A percentile compares a stretch with the other conserved stretches of the same genome.
These are phyloP conservation scores for Hymenochirus boettgeri DNA, from an alignment of 2,113 vertebrate species.

Conservation along the genomic window DNA sequence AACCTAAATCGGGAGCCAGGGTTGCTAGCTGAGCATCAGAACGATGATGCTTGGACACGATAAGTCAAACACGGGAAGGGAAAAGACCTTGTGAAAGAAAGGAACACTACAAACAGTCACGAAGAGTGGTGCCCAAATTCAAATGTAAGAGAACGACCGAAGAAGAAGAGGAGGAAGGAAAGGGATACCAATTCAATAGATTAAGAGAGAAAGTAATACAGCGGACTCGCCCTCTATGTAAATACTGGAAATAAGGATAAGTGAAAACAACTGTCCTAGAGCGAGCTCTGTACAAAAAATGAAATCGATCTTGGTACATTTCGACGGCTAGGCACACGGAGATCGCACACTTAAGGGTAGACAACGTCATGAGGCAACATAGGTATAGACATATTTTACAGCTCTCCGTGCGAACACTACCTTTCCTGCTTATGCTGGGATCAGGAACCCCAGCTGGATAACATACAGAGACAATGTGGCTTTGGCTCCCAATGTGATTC, in stretches of 20 bases:
- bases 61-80: slow-evolving; percentile 66
- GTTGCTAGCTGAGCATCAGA: slow-evolving; percentile 55
- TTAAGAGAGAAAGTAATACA: slow-evolving; percentile 59
- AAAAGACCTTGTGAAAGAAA: slow-evolving; percentile 62
- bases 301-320: slow-evolving; percentile 67
- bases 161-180: slow-evolving; percentile 56
- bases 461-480: slow-evolving; percentile 6
- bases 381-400: slow-evolving; percentile 27
- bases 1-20: slow-evolving; percentile 46
- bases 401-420: neutral
- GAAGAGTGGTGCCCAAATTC: slow-evolving; percentile 70
- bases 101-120: too few relatives aligned
- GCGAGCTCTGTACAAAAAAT: slow-evolving; percentile 65
- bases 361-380: slow-evolving; percentile 33
- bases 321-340: slow-evolving; percentile 61
- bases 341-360: slow-evolving; percentile 52
- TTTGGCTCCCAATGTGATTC: slow-evolving; percentile 4
- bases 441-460: accelerated
- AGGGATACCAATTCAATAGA: slow-evolving; percentile 37
- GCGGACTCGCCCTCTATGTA: slow-evolving; percentile 53
- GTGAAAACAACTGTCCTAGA: slow-evolving; percentile 51
- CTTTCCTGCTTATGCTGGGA: slow-evolving; percentile 25
- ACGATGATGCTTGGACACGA: slow-evolving; percentile 64
- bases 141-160: slow-evolving; percentile 65
- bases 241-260: slow-evolving; percentile 18